phyloP scores from a whole-genome alignment of 2,797 vertebrate genomes.

The Trichosurus vulpecula region DNA sequence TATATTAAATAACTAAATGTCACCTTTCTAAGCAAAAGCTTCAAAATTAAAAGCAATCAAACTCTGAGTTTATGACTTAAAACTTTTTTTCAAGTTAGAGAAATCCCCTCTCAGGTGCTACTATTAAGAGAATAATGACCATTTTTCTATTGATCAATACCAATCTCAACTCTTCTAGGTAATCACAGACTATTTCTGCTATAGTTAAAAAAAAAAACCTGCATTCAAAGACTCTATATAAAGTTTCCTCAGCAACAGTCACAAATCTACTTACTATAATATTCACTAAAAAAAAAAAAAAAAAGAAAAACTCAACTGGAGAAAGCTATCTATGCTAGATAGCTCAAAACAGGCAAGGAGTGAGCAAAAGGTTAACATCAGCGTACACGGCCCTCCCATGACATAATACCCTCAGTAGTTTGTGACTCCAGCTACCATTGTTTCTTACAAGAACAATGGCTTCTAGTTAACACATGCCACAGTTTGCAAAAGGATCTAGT shows the following conservation, averaged over 20 bases:
- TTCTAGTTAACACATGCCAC: slow-evolving; percentile 54
- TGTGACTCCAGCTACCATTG: slow-evolving; percentile 59
- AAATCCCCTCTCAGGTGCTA: not conserved
- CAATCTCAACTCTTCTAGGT: not conserved
- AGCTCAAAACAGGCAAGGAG: not conserved
- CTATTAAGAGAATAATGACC: not conserved
- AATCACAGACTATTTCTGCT: not conserved
- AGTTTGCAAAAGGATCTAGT: slow-evolving; percentile 41
- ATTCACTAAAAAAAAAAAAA: not conserved
- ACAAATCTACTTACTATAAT: not conserved
- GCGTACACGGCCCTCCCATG: slow-evolving; percentile 4
- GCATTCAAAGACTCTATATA: not conserved
- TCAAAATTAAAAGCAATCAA: not conserved
- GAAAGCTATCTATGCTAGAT: not conserved
- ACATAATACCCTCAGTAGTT: slow-evolving; percentile 45
- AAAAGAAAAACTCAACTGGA: not conserved
- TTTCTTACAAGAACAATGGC: slow-evolving; percentile 65
- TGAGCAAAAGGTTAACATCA: slow-evolving; percentile 40
- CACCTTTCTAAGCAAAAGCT: not conserved
- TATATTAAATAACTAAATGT: not conserved
- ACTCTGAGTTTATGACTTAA: not conserved
- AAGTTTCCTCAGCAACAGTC: not conserved
- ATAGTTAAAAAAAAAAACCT: not conserved
- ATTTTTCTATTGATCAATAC: not conserved
- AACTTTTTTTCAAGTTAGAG: not conserved